A percentile compares a stretch with the other conserved stretches of the same genome.
These are phyloP conservation scores for Tupaia tana DNA, from an alignment of 2,113 vertebrate genomes.

Conservation along the genomic window DNA sequence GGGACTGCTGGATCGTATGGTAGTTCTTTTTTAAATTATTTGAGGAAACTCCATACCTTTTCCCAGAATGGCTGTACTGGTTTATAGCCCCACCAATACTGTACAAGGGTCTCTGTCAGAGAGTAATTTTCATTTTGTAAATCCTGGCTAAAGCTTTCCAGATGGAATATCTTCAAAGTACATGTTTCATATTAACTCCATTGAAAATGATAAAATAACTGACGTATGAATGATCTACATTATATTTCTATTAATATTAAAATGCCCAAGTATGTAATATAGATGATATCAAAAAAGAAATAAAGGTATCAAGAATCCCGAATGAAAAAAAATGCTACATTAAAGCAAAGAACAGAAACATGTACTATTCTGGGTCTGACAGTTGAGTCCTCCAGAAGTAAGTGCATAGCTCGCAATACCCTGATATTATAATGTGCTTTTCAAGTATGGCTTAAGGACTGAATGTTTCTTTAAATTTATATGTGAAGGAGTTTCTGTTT, in stretches of 20 bases:
- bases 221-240: not conserved
- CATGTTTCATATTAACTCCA: not conserved
- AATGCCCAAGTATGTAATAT: not conserved
- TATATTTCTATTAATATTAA: constrained; percentile 55
- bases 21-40: too few species aligned
- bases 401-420: not conserved
- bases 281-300: not conserved
- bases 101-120: not conserved
- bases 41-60: too few species aligned
- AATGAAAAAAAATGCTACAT: not conserved
- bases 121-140: constrained; percentile 22
- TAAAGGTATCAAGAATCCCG: not conserved
- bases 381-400: not conserved
- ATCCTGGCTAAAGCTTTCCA: not conserved
- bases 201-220: not conserved
- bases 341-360: too few species aligned
- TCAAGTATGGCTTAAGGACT: not conserved
- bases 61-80: too few species aligned
- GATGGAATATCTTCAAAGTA: not conserved
- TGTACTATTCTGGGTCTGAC: not conserved
- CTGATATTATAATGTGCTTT: not conserved
- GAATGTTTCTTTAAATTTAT: not conserved
- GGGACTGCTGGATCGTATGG: too few species aligned
- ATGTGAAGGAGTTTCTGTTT: constrained; percentile 11
- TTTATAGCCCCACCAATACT: too few species aligned